These are phyloP conservation scores for Brachionichthys hirsutus DNA, from an alignment of 2,113 vertebrate species.

Conservation along the genomic window DNA sequence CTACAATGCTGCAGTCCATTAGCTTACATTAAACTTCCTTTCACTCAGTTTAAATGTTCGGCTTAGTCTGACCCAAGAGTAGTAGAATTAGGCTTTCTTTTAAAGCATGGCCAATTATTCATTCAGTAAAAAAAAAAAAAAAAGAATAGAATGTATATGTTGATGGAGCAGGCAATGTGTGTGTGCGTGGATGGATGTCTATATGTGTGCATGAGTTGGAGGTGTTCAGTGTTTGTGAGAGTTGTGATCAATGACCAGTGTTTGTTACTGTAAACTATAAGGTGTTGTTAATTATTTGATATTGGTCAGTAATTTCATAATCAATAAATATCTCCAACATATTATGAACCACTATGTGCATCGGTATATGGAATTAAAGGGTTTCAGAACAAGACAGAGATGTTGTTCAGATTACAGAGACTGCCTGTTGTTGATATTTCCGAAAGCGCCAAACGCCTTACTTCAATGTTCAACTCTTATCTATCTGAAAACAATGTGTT, in stretches of 20 bases:
- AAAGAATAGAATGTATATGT: conserved; percentile 62
- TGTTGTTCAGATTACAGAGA: conserved; percentile 79
- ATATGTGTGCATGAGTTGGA: conserved; percentile 56
- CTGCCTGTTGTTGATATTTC: conserved; percentile 88
- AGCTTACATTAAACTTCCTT: conserved; percentile 90
- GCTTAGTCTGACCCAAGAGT: conserved; percentile 79
- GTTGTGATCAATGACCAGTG: conserved; percentile 72
- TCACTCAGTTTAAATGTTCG: conserved; percentile 80
- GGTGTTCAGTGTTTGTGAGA: conserved; percentile 70
- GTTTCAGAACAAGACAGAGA: conserved; percentile 82
- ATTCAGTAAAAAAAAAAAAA: conserved; percentile 54
- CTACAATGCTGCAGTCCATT: conserved; percentile 99
- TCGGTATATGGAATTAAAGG: conserved; percentile 68
- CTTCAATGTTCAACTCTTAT: conserved; percentile 86
- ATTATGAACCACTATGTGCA: conserved; percentile 57
- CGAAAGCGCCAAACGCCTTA: conserved; percentile 97
- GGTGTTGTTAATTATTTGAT: conserved; percentile 69
- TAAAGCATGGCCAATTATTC: conserved; percentile 76
- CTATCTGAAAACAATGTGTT: conserved; percentile 84
- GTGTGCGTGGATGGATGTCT: too few species aligned
- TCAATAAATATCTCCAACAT: conserved; percentile 42
- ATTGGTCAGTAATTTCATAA: conserved; percentile 64
- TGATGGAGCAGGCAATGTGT: conserved; percentile 59
- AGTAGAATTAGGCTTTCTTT: conserved; percentile 75
- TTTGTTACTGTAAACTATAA: conserved; percentile 65